Conservation (phyloP, 1,140 invertebrate genomes). For the Drosophila sucinea region DNA sequence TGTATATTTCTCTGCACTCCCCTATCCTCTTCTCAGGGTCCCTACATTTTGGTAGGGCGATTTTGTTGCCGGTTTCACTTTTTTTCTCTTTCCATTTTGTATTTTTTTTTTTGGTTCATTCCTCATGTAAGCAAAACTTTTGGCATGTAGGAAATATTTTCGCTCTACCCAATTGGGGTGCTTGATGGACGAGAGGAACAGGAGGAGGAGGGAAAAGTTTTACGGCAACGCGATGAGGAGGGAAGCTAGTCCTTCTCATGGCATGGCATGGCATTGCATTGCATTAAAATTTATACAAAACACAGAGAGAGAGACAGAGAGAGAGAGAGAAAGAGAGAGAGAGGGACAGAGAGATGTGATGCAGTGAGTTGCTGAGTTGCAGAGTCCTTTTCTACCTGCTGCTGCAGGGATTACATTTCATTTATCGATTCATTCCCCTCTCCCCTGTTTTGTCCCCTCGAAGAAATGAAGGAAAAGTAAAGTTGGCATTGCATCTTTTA, state of each 20-base stretch:
- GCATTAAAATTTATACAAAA: slow-evolving; percentile 68
- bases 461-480: no score
- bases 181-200: neutral
- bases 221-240: neutral
- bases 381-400: slow-evolving; percentile 10
- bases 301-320: slow-evolving; percentile 15
- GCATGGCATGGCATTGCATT: slow-evolving; percentile 6
- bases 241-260: neutral
- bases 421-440: slow-evolving; percentile 71
- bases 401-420: slow-evolving; percentile 68
- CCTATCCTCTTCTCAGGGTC: neutral
- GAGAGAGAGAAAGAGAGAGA: neutral
- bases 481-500: slow-evolving; percentile 52
- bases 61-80: slow-evolving; percentile 12
- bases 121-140: slow-evolving; percentile 56
- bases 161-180: slow-evolving; percentile 6
- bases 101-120: slow-evolving; percentile 17
- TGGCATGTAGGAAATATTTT: slow-evolving; percentile 52
- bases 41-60: slow-evolving; percentile 9
- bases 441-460: no score
- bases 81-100: neutral
- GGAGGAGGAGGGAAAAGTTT: neutral
- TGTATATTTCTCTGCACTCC: slow-evolving; percentile 31
- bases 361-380: neutral
- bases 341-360: neutral